Conservation (phyloP, 2,888 invertebrate species). For the Chrysolina haemoptera region DNA sequence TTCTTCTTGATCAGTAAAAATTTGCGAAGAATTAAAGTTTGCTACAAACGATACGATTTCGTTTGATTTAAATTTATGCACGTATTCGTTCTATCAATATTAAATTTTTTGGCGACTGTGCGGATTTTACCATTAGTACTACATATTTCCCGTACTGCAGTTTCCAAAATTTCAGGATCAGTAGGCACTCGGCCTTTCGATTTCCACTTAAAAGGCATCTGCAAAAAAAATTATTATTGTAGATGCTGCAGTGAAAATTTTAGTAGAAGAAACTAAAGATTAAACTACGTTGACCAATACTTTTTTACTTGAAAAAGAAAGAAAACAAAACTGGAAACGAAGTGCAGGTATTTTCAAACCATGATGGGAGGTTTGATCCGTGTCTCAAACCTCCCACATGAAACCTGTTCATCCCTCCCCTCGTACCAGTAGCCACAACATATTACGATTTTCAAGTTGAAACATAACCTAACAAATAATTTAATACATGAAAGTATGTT, state of each 20-base stretch:
- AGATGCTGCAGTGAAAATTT: too few species aligned
- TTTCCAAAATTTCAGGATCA: constrained; percentile 22
- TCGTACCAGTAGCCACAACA: too few species aligned
- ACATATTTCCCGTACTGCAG: constrained; percentile 24
- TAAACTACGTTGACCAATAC: too few species aligned
- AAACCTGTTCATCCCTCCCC: constrained; percentile 14
- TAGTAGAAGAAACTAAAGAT: too few species aligned
- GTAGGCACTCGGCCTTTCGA: too few species aligned
- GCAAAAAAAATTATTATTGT: too few species aligned
- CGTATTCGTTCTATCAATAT: constrained; percentile 22
- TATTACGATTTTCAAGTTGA: too few species aligned
- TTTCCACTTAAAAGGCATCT: too few species aligned
- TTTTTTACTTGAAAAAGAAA: too few species aligned
- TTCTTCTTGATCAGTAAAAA: constrained; percentile 20
- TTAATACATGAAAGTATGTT: too few species aligned
- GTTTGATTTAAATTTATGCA: constrained; percentile 16
- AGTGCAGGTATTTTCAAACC: constrained; percentile 23
- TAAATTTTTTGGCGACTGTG: constrained; percentile 15
- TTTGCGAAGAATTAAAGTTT: constrained; percentile 23
- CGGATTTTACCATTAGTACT: constrained; percentile 23
- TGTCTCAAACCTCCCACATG: constrained; percentile 24
- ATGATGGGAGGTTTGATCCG: constrained; percentile 24
- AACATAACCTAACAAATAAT: too few species aligned
- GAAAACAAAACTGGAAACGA: constrained; percentile 17
- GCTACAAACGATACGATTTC: constrained; percentile 27